Evolutionary conservation across 2,797 vertebrate species (phyloP), one percentile per base, ranked within the genome.

Genomic region (Betta splendens): DNA sequence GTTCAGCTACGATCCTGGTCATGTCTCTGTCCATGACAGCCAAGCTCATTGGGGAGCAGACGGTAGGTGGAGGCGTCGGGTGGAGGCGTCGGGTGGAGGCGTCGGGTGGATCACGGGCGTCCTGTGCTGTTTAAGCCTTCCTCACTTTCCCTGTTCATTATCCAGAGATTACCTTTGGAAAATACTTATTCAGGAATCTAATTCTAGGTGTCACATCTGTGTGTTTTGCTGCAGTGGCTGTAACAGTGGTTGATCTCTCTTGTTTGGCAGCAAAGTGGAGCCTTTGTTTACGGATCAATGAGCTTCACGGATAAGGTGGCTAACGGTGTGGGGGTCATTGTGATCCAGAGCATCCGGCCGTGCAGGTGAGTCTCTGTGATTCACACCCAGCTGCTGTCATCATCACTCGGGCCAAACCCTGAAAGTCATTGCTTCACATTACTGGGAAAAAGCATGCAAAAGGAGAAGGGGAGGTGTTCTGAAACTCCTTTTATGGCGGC

Each of bases 21-120:
- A 98, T 96, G 31, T 97, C 96, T 0, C 87, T 98, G 47, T 92
- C 95, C 50, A 96, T 98, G 94, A 96, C 94, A 0, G 93, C 95
- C 0, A 94, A 92, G 50, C 95, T 97, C 80, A 97, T 97, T 0
- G 95, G 94, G 35, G 75, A 91, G 25, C 91, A 96, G 78, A 94
- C 94, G 61, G 95, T 97, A 87, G 26, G 71, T 54, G 23, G 22
- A 61, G n/a, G 7, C 10, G 5, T 31, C n/a, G 94, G 35, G 75
- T 91, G 25, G 91, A 96, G 78, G 94, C 94, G 61, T 95, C 97
- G 87, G 26, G 71, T 54, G 23, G 22, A 61, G n/a, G 7, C 10
- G 5, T 31, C n/a, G n/a, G n/a, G n/a, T n/a, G 28, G 29, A 9
- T 9, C 3, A 37, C 1, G 16, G 33, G 8, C 3, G 33, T 16